A percentile compares a stretch with the other conserved stretches of the same genome.
phyloP scores from a whole-genome alignment of 2,113 vertebrate genomes.

The Bubo bubo region DNA sequence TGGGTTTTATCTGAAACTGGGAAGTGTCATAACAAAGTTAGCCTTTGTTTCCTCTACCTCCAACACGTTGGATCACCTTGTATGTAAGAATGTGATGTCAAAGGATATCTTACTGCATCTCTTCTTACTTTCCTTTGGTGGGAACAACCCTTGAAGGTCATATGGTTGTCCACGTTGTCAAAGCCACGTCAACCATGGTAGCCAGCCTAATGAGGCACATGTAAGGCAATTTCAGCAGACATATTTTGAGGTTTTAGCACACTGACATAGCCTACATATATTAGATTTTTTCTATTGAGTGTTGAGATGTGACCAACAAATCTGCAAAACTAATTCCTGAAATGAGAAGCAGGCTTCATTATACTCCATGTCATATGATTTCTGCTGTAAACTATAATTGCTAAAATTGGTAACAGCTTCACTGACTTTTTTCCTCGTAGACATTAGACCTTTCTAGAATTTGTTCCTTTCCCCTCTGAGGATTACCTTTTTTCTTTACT shows the following conservation, averaged over 20 bases:
- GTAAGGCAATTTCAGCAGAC: neutral
- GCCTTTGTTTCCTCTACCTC: neutral
- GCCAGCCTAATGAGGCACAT: neutral
- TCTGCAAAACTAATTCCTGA: neutral
- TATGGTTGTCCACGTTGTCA: neutral
- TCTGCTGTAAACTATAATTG: neutral
- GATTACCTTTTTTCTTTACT: neutral
- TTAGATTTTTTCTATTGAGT: neutral
- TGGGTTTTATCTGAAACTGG: neutral
- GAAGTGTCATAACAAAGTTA: constrained; percentile 13
- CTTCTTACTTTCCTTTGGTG: neutral
- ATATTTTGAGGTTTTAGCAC: neutral
- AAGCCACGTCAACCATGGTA: neutral
- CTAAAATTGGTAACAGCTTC: neutral
- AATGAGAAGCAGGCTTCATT: neutral
- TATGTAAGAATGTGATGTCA: neutral
- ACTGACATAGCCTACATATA: neutral
- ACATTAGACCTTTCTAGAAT: neutral
- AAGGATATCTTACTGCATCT: neutral
- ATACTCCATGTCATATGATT: neutral
- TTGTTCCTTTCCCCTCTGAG: neutral
- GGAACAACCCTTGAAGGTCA: neutral
- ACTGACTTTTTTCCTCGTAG: neutral
- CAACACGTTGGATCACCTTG: neutral
- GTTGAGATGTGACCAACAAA: neutral